A percentile compares a stretch with the other conserved stretches of the same genome.
These are phyloP conservation scores for Prosopocoilus inquinatus DNA, from an alignment of 2,888 invertebrate genomes.

Conservation along the genomic window DNA sequence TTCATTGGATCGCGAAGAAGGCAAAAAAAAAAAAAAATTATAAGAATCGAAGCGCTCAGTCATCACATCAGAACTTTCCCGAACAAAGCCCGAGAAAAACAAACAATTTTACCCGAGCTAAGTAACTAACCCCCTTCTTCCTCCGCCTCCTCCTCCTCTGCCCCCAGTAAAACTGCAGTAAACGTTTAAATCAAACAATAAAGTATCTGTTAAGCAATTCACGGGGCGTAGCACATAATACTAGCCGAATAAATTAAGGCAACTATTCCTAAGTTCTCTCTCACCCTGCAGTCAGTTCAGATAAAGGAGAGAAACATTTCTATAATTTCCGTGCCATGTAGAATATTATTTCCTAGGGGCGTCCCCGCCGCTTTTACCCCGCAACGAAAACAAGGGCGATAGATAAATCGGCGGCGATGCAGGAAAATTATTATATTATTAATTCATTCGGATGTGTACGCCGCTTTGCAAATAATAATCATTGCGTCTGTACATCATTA, in stretches of 20 bases:
- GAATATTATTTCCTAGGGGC: slow-evolving; percentile 24
- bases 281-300: slow-evolving; percentile 22
- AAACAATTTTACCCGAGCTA: no score
- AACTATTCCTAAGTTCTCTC: slow-evolving; percentile 25
- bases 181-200: slow-evolving; percentile 22
- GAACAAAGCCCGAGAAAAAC: no score
- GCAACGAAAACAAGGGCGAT: not conserved
- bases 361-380: not conserved
- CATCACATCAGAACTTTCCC: no score
- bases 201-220: slow-evolving; percentile 24
- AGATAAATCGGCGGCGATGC: not conserved
- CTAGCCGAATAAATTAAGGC: slow-evolving; percentile 30
- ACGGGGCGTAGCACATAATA: slow-evolving; percentile 26
- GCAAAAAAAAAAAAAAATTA: no score
- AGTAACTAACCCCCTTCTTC: no score
- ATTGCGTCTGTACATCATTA: not conserved
- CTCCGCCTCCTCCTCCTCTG: no score
- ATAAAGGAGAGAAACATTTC: slow-evolving; percentile 38
- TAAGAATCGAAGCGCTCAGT: no score
- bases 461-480: not conserved
- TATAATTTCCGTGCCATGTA: slow-evolving; percentile 38
- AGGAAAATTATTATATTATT: not conserved
- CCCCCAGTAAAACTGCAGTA: not conserved
- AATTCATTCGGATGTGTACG: not conserved
- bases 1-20: no score